Conservation (phyloP, 2,113 vertebrate genomes). For the Centrocercus urophasianus region DNA sequence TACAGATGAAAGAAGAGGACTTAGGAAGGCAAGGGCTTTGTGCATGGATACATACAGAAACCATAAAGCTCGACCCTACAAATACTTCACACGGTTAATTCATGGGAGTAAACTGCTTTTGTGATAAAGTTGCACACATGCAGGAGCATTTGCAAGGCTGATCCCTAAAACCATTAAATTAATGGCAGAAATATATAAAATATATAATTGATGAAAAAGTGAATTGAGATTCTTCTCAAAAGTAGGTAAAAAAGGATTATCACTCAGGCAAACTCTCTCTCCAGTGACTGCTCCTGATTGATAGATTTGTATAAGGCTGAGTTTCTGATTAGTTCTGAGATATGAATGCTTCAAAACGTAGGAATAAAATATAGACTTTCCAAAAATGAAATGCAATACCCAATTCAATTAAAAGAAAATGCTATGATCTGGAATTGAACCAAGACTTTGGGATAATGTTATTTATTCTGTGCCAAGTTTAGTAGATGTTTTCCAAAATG, state of each 20-base stretch:
- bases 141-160: slow-evolving; percentile 25
- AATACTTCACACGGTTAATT: slow-evolving; percentile 5
- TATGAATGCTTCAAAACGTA: slow-evolving; percentile 46
- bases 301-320: slow-evolving; percentile 38
- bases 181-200: slow-evolving; percentile 47
- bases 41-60: neutral
- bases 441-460: slow-evolving; percentile 64
- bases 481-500: slow-evolving; percentile 67
- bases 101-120: neutral
- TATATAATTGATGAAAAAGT: slow-evolving; percentile 65
- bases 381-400: slow-evolving; percentile 72
- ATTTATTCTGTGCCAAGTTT: slow-evolving; percentile 65
- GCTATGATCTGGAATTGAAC: slow-evolving; percentile 68
- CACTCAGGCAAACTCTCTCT: slow-evolving; percentile 40
- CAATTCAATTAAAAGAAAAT: slow-evolving; percentile 76
- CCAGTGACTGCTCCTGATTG: slow-evolving; percentile 29
- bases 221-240: slow-evolving; percentile 65
- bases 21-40: neutral
- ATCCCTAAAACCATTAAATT: slow-evolving; percentile 50
- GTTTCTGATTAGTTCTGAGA: slow-evolving; percentile 49
- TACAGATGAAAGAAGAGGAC: neutral
- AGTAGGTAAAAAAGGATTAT: slow-evolving; percentile 63
- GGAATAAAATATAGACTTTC: slow-evolving; percentile 63
- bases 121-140: neutral
- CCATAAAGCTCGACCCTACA: neutral